Evolutionary conservation across 2,797 vertebrate genomes (phyloP).

Genomic region (Lophotriccus pileatus): DNA sequence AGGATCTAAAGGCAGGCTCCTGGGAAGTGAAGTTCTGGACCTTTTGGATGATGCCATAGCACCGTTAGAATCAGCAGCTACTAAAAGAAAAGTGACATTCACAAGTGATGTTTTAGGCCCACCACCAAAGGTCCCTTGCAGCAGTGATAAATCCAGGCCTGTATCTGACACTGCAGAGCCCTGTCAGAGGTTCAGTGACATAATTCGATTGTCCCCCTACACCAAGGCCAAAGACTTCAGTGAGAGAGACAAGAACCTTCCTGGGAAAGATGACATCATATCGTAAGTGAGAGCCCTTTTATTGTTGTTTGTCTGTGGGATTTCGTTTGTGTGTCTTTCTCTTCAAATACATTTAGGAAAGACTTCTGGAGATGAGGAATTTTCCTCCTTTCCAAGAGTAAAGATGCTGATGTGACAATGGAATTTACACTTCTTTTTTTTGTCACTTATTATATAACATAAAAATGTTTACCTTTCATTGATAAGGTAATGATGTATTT

Average conservation of each 20-base stretch:
- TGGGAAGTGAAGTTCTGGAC: constrained; percentile 55
- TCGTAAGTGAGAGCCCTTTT: constrained; percentile 8
- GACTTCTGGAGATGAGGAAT: background rate
- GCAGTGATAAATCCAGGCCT: background rate
- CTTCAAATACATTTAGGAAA: background rate
- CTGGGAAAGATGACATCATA: background rate
- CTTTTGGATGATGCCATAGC: constrained; percentile 48
- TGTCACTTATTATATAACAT: background rate
- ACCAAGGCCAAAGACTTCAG: background rate
- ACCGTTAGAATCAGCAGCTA: constrained; percentile 10
- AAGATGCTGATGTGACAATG: background rate
- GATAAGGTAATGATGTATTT: background rate
- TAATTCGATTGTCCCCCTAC: background rate
- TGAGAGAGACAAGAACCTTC: background rate
- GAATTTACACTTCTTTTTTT: background rate
- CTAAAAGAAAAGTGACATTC: constrained; percentile 71
- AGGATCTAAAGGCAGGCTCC: constrained; percentile 17
- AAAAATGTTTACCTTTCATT: background rate
- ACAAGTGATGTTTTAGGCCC: constrained; percentile 60
- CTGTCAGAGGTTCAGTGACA: background rate
- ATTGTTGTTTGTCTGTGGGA: background rate
- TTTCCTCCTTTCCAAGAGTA: background rate
- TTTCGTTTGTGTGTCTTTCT: background rate
- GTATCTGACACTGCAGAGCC: background rate
- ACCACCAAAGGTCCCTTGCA: constrained; percentile 50